Evolutionary conservation across 2,113 vertebrate species (phyloP).

Genomic region (Archilochus colubris): DNA sequence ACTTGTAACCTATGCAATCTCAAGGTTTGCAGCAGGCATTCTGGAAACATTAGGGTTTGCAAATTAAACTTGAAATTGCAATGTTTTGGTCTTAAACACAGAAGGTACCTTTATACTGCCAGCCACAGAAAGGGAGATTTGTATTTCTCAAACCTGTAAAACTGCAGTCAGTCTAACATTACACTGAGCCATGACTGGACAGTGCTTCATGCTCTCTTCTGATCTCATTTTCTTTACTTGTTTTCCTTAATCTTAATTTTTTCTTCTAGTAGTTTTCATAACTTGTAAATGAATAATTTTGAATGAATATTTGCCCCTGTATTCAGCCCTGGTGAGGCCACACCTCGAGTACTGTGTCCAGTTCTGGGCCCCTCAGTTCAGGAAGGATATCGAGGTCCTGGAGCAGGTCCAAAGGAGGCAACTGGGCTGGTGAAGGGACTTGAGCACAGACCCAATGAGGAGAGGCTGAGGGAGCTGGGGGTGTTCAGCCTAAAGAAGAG

Average conservation of each 20-base stretch:
- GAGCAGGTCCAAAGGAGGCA: too few species aligned
- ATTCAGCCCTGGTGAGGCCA: too few species aligned
- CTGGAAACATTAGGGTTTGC: not conserved
- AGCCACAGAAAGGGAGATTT: not conserved
- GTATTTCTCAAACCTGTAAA: not conserved
- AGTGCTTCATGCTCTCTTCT: not conserved
- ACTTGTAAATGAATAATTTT: not conserved
- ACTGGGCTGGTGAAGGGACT: too few species aligned
- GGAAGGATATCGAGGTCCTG: too few species aligned
- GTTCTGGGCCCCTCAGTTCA: too few species aligned
- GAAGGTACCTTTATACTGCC: not conserved
- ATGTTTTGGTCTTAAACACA: not conserved
- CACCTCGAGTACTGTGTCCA: too few species aligned
- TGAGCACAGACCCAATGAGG: too few species aligned
- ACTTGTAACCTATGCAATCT: fast-evolving
- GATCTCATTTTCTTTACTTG: not conserved
- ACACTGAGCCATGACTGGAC: not conserved
- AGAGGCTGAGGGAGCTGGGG: too few species aligned
- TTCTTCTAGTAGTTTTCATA: not conserved
- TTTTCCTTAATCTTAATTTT: not conserved
- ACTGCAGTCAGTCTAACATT: not conserved
- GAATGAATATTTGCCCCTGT: too few species aligned
- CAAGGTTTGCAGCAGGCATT: not conserved
- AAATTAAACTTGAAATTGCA: not conserved
- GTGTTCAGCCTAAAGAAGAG: too few species aligned